These are phyloP conservation scores for Boleophthalmus pectinirostris DNA, from an alignment of 2,113 vertebrate species.

Conservation along the genomic window DNA sequence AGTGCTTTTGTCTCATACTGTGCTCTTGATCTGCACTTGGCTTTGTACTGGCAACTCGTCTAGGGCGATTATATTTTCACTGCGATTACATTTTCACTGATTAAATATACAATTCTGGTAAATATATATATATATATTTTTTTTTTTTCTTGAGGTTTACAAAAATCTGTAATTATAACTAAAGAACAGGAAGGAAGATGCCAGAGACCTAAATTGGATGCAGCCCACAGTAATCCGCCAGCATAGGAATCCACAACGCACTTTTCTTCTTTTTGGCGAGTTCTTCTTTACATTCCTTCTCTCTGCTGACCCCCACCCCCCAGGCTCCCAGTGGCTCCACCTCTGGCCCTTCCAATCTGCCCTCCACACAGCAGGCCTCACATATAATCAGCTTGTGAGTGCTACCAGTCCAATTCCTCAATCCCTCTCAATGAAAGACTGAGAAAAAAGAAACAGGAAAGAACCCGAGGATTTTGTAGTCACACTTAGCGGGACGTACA, in stretches of 20 bases:
- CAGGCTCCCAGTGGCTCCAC: constrained; percentile 44
- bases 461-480: constrained; percentile 55
- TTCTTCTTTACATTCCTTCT: constrained; percentile 32
- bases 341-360: constrained; percentile 42
- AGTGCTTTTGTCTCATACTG: constrained; percentile 27
- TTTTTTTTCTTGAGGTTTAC: constrained; percentile 4
- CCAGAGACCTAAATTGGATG: constrained; percentile 61
- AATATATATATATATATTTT: too few relatives aligned
- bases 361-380: constrained; percentile 55
- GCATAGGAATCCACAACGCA: constrained; percentile 54
- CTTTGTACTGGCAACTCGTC: not conserved
- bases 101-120: constrained; percentile 2
- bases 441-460: constrained; percentile 59
- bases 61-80: constrained; percentile 13
- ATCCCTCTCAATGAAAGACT: constrained; percentile 64
- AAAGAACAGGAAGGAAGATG: constrained; percentile 24
- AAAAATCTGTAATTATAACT: not conserved
- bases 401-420: constrained; percentile 53
- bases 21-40: constrained; percentile 7
- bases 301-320: constrained; percentile 30
- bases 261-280: constrained; percentile 31
- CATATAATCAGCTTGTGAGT: constrained; percentile 72
- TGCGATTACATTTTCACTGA: constrained; percentile 22
- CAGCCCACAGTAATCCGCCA: constrained; percentile 72
- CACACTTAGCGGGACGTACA: constrained; percentile 55